phyloP scores from a whole-genome alignment of 1,140 invertebrate species.

The Euura lappo region DNA sequence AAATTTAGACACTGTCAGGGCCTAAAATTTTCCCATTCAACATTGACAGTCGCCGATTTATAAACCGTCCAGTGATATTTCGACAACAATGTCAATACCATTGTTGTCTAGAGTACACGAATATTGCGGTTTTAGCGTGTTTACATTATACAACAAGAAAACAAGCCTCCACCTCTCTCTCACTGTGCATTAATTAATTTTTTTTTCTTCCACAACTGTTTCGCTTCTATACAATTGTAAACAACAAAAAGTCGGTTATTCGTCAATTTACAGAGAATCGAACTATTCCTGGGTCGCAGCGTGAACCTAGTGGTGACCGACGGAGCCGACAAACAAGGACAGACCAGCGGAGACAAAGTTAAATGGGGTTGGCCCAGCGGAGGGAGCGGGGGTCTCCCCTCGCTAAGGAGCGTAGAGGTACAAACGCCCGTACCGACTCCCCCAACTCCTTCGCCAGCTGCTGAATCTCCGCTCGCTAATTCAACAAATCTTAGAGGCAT shows the following conservation, averaged over 20 bases:
- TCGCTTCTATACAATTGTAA: no score
- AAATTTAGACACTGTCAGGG: slow-evolving; percentile 1
- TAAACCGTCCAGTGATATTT: neutral
- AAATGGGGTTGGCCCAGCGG: slow-evolving; percentile 57
- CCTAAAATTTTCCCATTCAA: neutral
- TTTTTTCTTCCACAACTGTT: no score
- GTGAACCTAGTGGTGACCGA: slow-evolving; percentile 67
- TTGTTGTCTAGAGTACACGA: neutral
- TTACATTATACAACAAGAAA: neutral
- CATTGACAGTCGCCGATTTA: neutral
- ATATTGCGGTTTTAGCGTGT: neutral
- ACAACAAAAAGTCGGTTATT: no score
- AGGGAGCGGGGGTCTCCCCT: slow-evolving; percentile 54
- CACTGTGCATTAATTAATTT: no score
- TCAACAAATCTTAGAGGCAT: slow-evolving; percentile 52
- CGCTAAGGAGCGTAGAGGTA: slow-evolving; percentile 52
- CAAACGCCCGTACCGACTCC: slow-evolving; percentile 52
- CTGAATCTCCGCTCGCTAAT: slow-evolving; percentile 55
- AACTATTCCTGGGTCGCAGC: slow-evolving; percentile 65
- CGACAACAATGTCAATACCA: neutral
- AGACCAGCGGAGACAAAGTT: slow-evolving; percentile 38
- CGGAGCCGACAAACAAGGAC: slow-evolving; percentile 51
- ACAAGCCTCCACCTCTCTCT: no score
- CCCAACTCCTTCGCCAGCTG: slow-evolving; percentile 54
- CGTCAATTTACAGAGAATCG: slow-evolving; percentile 56